These are phyloP conservation scores for Ophiodon elongatus DNA, from an alignment of 2,113 vertebrate species.

Conservation along the genomic window DNA sequence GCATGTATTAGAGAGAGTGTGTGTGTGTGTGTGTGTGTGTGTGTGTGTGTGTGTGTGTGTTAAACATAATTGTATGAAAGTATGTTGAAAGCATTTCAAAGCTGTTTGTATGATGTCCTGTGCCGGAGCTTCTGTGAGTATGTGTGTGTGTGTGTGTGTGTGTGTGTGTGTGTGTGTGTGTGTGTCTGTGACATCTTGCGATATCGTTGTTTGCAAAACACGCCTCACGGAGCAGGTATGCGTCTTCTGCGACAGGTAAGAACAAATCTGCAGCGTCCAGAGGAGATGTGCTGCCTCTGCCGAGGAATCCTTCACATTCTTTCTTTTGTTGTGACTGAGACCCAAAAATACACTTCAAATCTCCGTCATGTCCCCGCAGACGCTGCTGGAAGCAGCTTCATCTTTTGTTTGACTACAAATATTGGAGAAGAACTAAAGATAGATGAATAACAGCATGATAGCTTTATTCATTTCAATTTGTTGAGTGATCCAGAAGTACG, in stretches of 20 bases:
- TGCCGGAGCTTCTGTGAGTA: background rate
- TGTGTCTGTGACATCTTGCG: slow-evolving; percentile 44
- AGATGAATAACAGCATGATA: background rate
- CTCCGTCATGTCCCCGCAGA: slow-evolving; percentile 18
- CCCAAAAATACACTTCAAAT: slow-evolving; percentile 40
- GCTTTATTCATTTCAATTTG: slow-evolving; percentile 30
- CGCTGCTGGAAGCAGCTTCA: background rate
- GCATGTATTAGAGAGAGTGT: background rate
- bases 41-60: slow-evolving; percentile 2
- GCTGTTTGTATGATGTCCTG: background rate
- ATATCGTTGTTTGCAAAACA: slow-evolving; percentile 56
- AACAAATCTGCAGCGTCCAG: slow-evolving; percentile 60
- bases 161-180: slow-evolving; percentile 23
- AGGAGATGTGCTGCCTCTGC: slow-evolving; percentile 21
- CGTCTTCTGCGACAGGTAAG: slow-evolving; percentile 66
- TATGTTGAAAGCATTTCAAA: background rate
- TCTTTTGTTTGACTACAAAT: slow-evolving; percentile 59
- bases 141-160: slow-evolving; percentile 22
- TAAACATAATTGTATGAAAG: slow-evolving; percentile 10
- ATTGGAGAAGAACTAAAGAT: slow-evolving; percentile 12
- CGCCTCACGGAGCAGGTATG: slow-evolving; percentile 60
- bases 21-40: background rate
- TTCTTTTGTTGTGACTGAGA: slow-evolving; percentile 68
- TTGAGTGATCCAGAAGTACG: background rate
- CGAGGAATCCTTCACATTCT: slow-evolving; percentile 58